These are phyloP conservation scores for Enteromius trimaculatus DNA, from an alignment of 2,797 vertebrate species.

Conservation along the genomic window DNA sequence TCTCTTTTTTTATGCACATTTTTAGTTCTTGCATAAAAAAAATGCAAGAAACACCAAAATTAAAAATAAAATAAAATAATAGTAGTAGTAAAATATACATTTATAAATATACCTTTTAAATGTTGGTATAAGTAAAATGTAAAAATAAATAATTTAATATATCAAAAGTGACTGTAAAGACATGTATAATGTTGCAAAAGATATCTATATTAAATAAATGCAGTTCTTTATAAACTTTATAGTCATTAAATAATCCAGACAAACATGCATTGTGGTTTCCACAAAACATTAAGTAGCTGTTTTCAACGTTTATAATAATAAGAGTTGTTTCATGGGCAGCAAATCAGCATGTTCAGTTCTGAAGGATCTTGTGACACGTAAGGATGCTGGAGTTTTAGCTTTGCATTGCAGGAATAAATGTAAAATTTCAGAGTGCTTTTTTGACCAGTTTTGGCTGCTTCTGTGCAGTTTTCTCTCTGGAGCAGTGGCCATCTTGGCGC, in stretches of 20 bases:
- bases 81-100: background rate
- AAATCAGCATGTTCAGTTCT: background rate
- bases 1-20: no score
- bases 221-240: background rate
- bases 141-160: background rate
- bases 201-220: background rate
- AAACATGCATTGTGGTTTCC: background rate
- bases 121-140: background rate
- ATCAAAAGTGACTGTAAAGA: background rate
- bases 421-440: background rate
- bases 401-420: background rate
- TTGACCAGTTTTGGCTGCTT: background rate
- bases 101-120: background rate
- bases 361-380: background rate
- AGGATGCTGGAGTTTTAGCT: background rate
- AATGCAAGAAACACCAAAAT: background rate
- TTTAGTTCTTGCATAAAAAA: background rate
- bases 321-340: background rate
- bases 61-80: background rate
- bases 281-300: background rate
- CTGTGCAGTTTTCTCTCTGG: constrained; percentile 7
- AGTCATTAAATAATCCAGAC: background rate
- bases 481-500: constrained; percentile 23
- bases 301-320: background rate
- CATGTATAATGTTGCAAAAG: background rate